Percentiles rank a stretch among this genome's conserved stretches.
Conservation (phyloP, 53 echinoderm and acorn worm genomes). For the Henricia sp. region DNA sequence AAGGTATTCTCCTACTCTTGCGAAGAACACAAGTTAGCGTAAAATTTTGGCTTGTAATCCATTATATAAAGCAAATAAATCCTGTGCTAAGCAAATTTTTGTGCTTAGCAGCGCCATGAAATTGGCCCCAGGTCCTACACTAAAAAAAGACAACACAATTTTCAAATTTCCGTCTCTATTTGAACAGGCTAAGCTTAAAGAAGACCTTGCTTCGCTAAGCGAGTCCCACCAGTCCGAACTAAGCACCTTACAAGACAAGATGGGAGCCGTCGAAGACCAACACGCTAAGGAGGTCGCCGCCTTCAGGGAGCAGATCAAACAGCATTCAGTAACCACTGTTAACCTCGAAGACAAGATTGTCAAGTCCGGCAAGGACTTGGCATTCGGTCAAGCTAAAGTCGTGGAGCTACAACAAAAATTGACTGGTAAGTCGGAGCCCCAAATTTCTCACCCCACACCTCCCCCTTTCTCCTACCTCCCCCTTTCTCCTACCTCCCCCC, state of each 20-base stretch:
- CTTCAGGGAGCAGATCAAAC: constrained; percentile 82
- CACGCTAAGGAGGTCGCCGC: constrained; percentile 72
- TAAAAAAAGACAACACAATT: too few species aligned
- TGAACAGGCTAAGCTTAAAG: constrained; percentile 70
- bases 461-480: too few species aligned
- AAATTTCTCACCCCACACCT: too few species aligned
- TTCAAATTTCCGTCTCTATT: not conserved
- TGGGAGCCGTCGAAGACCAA: constrained; percentile 50
- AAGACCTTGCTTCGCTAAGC: constrained; percentile 60
- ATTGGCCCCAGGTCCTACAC: not conserved
- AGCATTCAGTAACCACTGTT: constrained; percentile 84
- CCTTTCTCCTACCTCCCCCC: too few species aligned
- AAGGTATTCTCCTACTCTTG: too few species aligned
- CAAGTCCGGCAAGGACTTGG: constrained; percentile 62
- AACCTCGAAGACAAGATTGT: constrained; percentile 72
- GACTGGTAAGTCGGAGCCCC: constrained; percentile 58
- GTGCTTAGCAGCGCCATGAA: not conserved
- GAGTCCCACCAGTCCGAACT: constrained; percentile 59
- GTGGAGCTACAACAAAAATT: constrained; percentile 73
- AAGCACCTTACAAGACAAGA: constrained; percentile 54
- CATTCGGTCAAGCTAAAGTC: constrained; percentile 66
- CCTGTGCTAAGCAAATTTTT: too few species aligned
- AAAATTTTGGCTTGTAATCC: too few species aligned
- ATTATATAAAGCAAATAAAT: too few species aligned
- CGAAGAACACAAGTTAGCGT: too few species aligned